Base-by-base conservation (phyloP, 2,888 invertebrate genomes). In the Drosophila lutescens region DNA sequence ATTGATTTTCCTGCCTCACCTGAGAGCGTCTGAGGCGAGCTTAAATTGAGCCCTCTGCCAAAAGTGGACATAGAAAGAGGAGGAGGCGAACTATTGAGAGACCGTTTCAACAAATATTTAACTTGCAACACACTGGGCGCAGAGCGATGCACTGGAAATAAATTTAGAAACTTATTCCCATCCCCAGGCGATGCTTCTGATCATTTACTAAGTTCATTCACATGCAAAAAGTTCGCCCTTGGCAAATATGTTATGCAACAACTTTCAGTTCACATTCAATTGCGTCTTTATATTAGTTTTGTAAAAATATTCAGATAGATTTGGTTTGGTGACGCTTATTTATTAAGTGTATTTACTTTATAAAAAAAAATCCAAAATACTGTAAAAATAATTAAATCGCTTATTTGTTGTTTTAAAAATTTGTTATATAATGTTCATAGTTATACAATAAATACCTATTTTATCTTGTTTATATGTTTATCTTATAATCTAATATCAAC, bases 81-180 rank as follows among this genome's bases (percentile, higher is more conserved):
- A 13, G 53, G 36, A n/a, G 47, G 17, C 30, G 17, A 32, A 47
- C 46, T 46, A 30, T 62, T 53, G 20, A 38, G 20, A n/a, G 20
- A 54, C 56, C 54, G 77, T 73, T 79, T 57, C 26, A 32, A 55
- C 75, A 77, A 85, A 86, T 80, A 80, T 86, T 84, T 68, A 80
- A 74, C 74, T 62, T 66, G 74, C 75, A 66, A 34, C 70, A 60
- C 53, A 49, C 3, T n/a, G 51, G 26, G 4, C 41, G 23, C 2
- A 38, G 7, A 23, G 12, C n/a, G 44, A 13, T 26, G 36, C 54
- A 40, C 26, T 38, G 43, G 10, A 38, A 44, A 65, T 0, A 51
- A 58, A 12, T n/a, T 15, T 0, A 0, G 7, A 6, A 12, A 23
- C 10, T 53, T 58, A 13, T 2, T 46, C 26, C n/a, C 4, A 20